Evolutionary conservation across 2,888 invertebrate species (phyloP).

Genomic region (Embidobia sp.): DNA sequence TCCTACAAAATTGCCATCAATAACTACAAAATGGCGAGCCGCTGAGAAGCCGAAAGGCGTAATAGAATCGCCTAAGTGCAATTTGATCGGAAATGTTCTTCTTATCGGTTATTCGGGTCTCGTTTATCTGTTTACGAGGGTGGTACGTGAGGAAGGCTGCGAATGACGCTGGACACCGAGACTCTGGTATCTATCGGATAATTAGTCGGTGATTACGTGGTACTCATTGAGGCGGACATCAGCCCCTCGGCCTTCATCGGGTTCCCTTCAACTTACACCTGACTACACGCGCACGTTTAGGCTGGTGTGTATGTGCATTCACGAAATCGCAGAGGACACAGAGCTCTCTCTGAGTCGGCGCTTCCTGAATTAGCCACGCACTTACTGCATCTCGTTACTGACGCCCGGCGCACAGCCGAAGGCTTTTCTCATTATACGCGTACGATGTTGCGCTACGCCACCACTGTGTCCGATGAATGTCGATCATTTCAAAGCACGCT

Average conservation of each 20-base stretch:
- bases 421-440: slow-evolving; percentile 76
- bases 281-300: slow-evolving; percentile 19
- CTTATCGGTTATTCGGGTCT: neutral
- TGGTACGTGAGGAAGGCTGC: slow-evolving; percentile 54
- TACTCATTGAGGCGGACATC: slow-evolving; percentile 80
- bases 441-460: slow-evolving; percentile 28
- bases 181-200: slow-evolving; percentile 80
- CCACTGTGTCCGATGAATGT: slow-evolving; percentile 49
- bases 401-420: slow-evolving; percentile 77
- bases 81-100: neutral
- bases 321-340: slow-evolving; percentile 49
- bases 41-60: no score
- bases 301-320: slow-evolving; percentile 39
- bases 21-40: no score
- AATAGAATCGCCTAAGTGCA: no score
- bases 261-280: slow-evolving; percentile 57
- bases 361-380: slow-evolving; percentile 70
- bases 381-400: slow-evolving; percentile 80
- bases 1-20: no score
- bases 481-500: slow-evolving; percentile 56
- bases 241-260: slow-evolving; percentile 74
- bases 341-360: slow-evolving; percentile 26
- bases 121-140: slow-evolving; percentile 11
- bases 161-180: slow-evolving; percentile 70
- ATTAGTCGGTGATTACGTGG: slow-evolving; percentile 81